Evolutionary conservation across 2,888 invertebrate species (phyloP), one percentile per base, ranked within the genome.

Genomic region (Callimorpha dominula): DNA sequence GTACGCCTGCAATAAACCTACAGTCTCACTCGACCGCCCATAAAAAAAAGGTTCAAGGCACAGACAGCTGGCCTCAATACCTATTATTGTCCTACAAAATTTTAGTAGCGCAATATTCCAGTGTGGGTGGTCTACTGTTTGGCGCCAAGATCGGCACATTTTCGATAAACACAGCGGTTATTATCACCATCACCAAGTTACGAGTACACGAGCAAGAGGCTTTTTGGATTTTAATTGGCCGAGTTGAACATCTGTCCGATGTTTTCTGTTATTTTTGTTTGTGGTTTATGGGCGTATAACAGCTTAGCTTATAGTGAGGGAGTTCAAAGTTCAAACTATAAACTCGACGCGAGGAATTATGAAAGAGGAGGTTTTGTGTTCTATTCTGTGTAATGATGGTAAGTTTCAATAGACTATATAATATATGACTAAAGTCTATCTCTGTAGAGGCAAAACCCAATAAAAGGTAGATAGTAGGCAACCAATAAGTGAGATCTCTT

Each of bases 111-210:
- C 50, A 42, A 46, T 50, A 63, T 11, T 74, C 60, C 17, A 74
- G 68, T 70, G 84, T 82, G 84, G 84, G 82, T 80, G 82, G 82
- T 73, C 82, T 50, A 63, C 63, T 64, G 62, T 1, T 4, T 69
- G 77, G 73, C 81, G 74, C 75, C 74, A 65, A 63, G 11, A 63
- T 77, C 73, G 68, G 60, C 64, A 72, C 67, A 79, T 77, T 78
- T 76, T 68, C 62, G 40, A 71, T 74, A 75, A 49, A 75, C 68
- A 74, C 64, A 60, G 60, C 71, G 7, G 50, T 65, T 71, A 64
- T 68, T 74, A 68, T 63, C 46, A n/a, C 73, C 63, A 65, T 65
- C 60, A 67, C 65, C 5, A 54, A 46, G 12, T 17, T 43, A 31
- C 31, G 31, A 31, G 31, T 31, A 40, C 40, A 49, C 17, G 17